Evolutionary conservation across 2,797 vertebrate genomes (phyloP), one percentile per base, ranked within the genome.

Genomic region (Molossus molossus): DNA sequence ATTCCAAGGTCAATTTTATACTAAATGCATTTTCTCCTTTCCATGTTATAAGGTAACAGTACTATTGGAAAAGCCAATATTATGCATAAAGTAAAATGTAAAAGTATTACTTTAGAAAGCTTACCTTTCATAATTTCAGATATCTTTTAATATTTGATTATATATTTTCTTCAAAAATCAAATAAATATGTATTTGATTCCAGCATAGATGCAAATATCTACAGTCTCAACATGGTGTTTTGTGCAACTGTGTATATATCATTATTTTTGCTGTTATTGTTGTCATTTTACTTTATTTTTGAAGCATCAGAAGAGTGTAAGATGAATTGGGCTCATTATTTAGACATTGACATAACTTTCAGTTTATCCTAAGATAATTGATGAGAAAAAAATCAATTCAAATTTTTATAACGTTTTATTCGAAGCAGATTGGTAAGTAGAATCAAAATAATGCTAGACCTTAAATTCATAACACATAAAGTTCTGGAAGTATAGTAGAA

Each of bases 321-420:
- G 17, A 60, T 73, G 3, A 53, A 75, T 72, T 69, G 9, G 37
- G 1, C 13, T 58, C 21, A 70, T 77, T 80, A 67, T 29, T 88
- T 83, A 69, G 25, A 69, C 48, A 76, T 75, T 1, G 4, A 8
- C 23, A 72, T 75, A 93, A 69, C 18, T 40, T 75, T 92, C 17
- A 69, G 1, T 53, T 90, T 23, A 72, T 90, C 17, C 21, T 72
- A n/a, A 87, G 17, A 79, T 70, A 94, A 86, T 81, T 18, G 8
- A 91, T 27, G 37, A 77, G 40, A 60, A 86, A 79, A 69, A 60
- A 84, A 64, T 62, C 37, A 64, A 13, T 83, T n/a, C 1, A 20
- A 55, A 76, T 87, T 87, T 92, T 5, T 18, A 23, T 67, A 70
- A 29, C 12, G 64, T 94, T 88, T 83, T 14, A 89, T 75, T 87